Evolutionary conservation across 2,113 vertebrate species (phyloP), one percentile per base, ranked within the genome.

Genomic region (Galemys pyrenaicus): DNA sequence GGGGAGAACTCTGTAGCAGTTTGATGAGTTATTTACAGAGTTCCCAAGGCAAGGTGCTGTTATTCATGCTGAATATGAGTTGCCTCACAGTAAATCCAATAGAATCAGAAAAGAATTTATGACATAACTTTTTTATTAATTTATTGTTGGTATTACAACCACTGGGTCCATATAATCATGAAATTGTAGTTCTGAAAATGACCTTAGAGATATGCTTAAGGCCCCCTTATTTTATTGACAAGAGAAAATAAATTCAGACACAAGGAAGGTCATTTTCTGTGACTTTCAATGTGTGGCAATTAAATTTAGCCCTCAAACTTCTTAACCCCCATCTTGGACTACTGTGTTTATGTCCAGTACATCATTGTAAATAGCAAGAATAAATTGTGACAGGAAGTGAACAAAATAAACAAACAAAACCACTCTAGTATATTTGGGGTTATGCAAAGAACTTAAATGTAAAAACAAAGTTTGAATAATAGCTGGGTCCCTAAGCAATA

Each of bases 31-130:
- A 83, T 86, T 94, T 86, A 85, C 35, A 58, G 39, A 90, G 58
- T 73, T 94, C 74, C 92, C 81, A 86, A 94, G 64, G 51, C 44
- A 86, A 11, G 37, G 6, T 65, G 60, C 77, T 83, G 37, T 97
- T 89, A 90, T 80, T 89, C 32, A 49, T 93, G 41, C 74, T 82
- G 64, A 82, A 81, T 41, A 30, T 75, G 67, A 90, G 85, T 70
- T 91, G 62, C 35, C 73, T 74, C 92, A 56, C 26, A 86, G 56
- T 70, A 96, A 95, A 89, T 81, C 24, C 46, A 92, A 79, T 6
- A 67, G n/a, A 44, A 70, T 10, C 58, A 58, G 85, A 78, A 68
- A 83, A 0, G 30, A 94, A 94, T 79, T 88, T 74, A 95, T 86
- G 32, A 17, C 2, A 51, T 46, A 91, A 64, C 10, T 77, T 41